These are phyloP conservation scores for Cotesia chilonis DNA, from an alignment of 1,140 invertebrate genomes.

Conservation along the genomic window DNA sequence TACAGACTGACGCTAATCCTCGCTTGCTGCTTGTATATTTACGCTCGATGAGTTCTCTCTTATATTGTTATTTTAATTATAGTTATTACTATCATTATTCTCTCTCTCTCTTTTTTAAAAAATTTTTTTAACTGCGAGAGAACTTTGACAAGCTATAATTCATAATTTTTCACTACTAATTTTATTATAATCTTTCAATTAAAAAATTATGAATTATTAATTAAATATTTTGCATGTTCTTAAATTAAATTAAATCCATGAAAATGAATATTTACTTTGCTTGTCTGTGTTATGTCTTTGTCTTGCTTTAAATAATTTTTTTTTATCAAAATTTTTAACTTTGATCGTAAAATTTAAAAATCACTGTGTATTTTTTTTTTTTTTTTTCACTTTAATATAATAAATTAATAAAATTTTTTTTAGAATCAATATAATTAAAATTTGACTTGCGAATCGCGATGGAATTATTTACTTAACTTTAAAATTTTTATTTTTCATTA, in stretches of 20 bases:
- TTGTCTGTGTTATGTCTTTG: no score
- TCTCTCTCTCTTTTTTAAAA: conserved; percentile 25
- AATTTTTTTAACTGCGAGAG: background rate
- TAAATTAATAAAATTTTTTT: conserved; percentile 7
- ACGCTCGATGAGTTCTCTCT: conserved; percentile 30
- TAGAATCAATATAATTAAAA: conserved; percentile 14
- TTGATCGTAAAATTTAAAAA: no score
- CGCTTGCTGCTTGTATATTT: conserved; percentile 45
- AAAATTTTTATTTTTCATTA: background rate
- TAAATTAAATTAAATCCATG: no score
- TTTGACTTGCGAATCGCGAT: conserved; percentile 18
- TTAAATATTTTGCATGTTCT: no score
- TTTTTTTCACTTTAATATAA: background rate
- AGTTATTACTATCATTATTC: no score
- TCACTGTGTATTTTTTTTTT: no score
- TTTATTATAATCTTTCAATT: no score
- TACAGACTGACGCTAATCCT: conserved; percentile 32
- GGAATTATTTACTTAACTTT: background rate
- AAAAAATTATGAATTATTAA: no score
- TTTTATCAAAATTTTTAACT: conserved; percentile 8
- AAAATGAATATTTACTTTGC: no score
- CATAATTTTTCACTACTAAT: conserved; percentile 2
- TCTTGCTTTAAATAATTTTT: conserved; percentile 25
- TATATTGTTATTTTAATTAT: no score
- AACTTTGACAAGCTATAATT: background rate